A percentile compares a stretch with the other conserved stretches of the same genome.
Evolutionary conservation across 2,888 invertebrate genomes (phyloP).

Genomic region (Ormyrus thymus): DNA sequence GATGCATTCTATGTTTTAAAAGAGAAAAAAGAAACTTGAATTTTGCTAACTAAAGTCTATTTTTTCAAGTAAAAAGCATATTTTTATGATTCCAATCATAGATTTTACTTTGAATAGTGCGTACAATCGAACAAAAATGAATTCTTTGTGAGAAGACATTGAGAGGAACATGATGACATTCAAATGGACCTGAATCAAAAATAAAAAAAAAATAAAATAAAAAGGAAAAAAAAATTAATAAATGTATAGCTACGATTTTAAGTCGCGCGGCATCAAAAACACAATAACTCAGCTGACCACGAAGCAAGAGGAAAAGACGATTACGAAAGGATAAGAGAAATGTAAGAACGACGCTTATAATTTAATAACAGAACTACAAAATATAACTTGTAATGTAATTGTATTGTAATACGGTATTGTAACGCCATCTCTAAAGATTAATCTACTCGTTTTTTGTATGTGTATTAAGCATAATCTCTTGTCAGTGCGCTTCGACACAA

Average conservation of each 20-base stretch:
- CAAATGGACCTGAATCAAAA: constrained; percentile 38
- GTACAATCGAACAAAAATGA: constrained; percentile 3
- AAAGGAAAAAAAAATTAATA: constrained; percentile 33
- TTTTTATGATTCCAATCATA: constrained; percentile 39
- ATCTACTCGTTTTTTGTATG: constrained; percentile 66
- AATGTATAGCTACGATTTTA: constrained; percentile 33
- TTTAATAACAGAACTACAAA: constrained; percentile 69
- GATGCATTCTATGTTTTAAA: constrained; percentile 41
- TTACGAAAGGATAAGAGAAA: constrained; percentile 9
- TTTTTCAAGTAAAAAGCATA: constrained; percentile 44
- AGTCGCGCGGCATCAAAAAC: constrained; percentile 13
- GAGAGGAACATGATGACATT: constrained; percentile 52
- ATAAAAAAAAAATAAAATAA: constrained; percentile 39
- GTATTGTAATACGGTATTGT: constrained; percentile 71
- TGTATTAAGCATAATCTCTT: constrained; percentile 64
- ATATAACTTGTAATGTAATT: constrained; percentile 70
- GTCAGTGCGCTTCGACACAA: constrained; percentile 70
- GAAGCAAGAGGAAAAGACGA: constrained; percentile 8
- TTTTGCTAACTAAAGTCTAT: constrained; percentile 42
- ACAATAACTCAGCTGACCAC: constrained; percentile 26
- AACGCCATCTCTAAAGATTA: constrained; percentile 64
- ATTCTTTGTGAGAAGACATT: constrained; percentile 44
- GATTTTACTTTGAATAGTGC: constrained; percentile 25
- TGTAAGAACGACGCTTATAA: constrained; percentile 69
- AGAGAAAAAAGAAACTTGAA: constrained; percentile 18